A percentile compares a stretch with the other conserved stretches of the same genome.
Conservation (phyloP, 1,140 invertebrate genomes). For the Papilio glaucus region DNA sequence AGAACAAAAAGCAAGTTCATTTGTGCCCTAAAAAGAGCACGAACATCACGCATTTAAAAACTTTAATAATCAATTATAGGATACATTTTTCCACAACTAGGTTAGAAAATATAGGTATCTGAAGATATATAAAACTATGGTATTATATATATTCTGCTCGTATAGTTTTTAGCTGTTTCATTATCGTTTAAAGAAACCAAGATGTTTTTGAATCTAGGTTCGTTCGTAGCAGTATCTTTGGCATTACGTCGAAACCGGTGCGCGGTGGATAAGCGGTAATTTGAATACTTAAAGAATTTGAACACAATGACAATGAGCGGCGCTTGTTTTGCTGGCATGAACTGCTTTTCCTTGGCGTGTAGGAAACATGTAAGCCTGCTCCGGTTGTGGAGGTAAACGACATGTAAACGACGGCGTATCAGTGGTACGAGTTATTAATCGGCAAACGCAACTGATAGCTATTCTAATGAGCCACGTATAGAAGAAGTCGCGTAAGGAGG, state of each 20-base stretch:
- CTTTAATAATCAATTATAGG: no score
- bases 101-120: no score
- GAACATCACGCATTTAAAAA: no score
- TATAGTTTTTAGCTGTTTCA: background rate
- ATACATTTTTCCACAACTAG: no score
- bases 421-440: conserved; percentile 74
- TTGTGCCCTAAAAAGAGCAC: no score
- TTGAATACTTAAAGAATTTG: conserved; percentile 67
- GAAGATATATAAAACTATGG: no score
- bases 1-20: no score
- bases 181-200: conserved; percentile 43
- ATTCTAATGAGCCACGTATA: conserved; percentile 78
- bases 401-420: conserved; percentile 74
- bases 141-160: background rate
- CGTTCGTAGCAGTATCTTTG: conserved; percentile 39
- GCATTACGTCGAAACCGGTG: conserved; percentile 53
- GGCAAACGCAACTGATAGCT: conserved; percentile 75
- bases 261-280: conserved; percentile 61
- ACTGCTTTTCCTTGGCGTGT: conserved; percentile 59
- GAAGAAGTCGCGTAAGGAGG: conserved; percentile 72
- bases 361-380: conserved; percentile 51
- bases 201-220: conserved; percentile 49
- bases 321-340: conserved; percentile 37
- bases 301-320: conserved; percentile 53
- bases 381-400: conserved; percentile 73